Base-by-base conservation (phyloP, 2,797 vertebrate genomes). In the Pseudochirops corinnae region DNA sequence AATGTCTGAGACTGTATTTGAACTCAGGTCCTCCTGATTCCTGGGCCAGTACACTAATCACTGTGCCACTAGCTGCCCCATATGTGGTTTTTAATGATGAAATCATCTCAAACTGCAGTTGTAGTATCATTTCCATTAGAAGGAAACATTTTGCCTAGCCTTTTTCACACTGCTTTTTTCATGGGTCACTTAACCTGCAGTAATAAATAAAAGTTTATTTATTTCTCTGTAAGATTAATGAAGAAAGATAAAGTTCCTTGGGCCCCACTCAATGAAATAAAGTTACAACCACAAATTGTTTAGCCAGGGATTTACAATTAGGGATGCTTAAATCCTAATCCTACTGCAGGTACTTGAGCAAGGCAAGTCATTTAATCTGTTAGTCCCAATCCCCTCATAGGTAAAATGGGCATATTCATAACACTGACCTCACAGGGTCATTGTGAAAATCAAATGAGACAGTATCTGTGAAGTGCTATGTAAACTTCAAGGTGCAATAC, bases 31-130 rank as follows among this genome's bases (percentile, higher is more conserved):
- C 53, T 55, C 53, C 11, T 55, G 53, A 55, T 10, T 55, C 53
- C 53, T 11, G 53, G 53, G 53, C 53, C 53, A 10, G 6, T 53
- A 10, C 53, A 11, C 53, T 55, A 55, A 11, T 55, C 53, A 55
- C 11, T 55, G 10, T 55, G 53, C 53, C 10, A 55, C 53, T 10
- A 55, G 10, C 53, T 55, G 53, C 53, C 53, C 53, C 11, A 26
- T 87, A 50, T 28, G 46, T 87, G 39, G 10, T 26, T 87, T 87
- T 87, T 50, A 87, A 50, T 28, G 21, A 87, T 87, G 24, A 87
- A 87, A 87, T 50, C 9, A 55, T 92, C 92, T 94, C 16, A 18
- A 96, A 93, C 60, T 87, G 60, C 33, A 74, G 24, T 52, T 56
- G 56, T 56, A n/a, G 5, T 52, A 95, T 91, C 90, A 39, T 93